A percentile compares a stretch with the other conserved stretches of the same genome.
Conservation (phyloP, 2,888 invertebrate genomes). For the Drosophila longiperda region DNA sequence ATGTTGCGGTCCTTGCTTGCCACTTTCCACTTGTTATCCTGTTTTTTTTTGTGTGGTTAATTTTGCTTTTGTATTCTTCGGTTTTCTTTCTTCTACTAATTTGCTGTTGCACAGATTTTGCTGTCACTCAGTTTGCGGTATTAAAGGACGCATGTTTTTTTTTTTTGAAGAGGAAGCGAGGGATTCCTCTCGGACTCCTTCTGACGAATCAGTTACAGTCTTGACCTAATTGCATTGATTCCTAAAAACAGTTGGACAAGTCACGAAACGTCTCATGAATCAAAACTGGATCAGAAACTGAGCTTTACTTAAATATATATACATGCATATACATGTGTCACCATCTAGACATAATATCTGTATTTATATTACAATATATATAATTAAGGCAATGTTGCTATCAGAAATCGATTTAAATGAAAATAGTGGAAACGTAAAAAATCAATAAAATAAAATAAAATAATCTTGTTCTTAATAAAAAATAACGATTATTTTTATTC, state of each 20-base stretch:
- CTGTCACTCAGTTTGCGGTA: constrained; percentile 4
- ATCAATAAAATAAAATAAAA: neutral
- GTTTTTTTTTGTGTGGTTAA: neutral
- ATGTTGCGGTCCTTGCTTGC: constrained; percentile 63
- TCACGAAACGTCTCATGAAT: constrained; percentile 32
- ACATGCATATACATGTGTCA: neutral
- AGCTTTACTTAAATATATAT: neutral
- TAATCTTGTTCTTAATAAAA: neutral
- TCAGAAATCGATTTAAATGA: neutral
- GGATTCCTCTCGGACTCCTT: constrained; percentile 3
- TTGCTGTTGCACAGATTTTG: constrained; percentile 43
- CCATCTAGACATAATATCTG: neutral
- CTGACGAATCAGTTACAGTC: constrained; percentile 15
- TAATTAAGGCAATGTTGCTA: neutral
- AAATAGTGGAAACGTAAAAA: neutral
- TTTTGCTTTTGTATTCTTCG: neutral
- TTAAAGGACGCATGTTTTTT: neutral
- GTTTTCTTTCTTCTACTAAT: constrained; percentile 24
- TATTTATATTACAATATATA: neutral
- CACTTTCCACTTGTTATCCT: constrained; percentile 32
- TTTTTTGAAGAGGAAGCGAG: neutral
- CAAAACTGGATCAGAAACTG: neutral
- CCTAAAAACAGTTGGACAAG: constrained; percentile 35
- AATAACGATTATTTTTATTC: neutral
- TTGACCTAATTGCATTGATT: constrained; percentile 13